Conservation (phyloP, 2,113 vertebrate species). For the Phaethon lepturus region DNA sequence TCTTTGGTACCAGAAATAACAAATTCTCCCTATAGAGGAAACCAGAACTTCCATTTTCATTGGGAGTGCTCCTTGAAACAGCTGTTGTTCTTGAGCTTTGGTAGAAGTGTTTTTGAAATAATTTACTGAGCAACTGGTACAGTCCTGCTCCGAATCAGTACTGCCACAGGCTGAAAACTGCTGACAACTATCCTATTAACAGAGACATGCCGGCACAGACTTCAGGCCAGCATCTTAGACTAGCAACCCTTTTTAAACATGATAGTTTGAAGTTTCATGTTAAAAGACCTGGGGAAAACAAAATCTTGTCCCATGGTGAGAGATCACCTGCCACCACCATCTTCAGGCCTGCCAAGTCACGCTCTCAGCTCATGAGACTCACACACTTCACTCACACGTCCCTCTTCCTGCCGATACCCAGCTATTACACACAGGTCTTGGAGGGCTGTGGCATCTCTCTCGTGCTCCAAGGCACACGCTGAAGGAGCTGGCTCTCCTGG, state of each 20-base stretch:
- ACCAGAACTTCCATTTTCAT: background rate
- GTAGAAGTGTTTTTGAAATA: background rate
- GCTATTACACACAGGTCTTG: background rate
- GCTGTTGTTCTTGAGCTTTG: background rate
- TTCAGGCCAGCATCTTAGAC: background rate
- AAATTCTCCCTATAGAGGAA: background rate
- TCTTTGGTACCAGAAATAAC: background rate
- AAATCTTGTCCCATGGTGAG: background rate
- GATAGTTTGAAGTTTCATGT: background rate
- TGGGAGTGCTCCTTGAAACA: background rate
- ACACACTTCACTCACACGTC: background rate
- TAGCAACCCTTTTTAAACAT: background rate
- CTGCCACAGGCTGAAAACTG: background rate
- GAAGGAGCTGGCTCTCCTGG: background rate
- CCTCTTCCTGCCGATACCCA: background rate
- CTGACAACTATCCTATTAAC: background rate
- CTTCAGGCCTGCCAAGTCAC: background rate
- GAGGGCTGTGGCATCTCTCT: too few species aligned
- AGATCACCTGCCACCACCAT: background rate
- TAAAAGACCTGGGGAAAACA: background rate
- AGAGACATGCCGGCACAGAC: background rate
- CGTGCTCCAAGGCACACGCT: background rate
- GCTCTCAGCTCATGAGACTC: background rate
- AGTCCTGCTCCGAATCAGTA: background rate
- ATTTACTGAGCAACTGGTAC: background rate